These are phyloP conservation scores for Cynopterus sphinx DNA, from an alignment of 2,797 vertebrate genomes.

Conservation along the genomic window DNA sequence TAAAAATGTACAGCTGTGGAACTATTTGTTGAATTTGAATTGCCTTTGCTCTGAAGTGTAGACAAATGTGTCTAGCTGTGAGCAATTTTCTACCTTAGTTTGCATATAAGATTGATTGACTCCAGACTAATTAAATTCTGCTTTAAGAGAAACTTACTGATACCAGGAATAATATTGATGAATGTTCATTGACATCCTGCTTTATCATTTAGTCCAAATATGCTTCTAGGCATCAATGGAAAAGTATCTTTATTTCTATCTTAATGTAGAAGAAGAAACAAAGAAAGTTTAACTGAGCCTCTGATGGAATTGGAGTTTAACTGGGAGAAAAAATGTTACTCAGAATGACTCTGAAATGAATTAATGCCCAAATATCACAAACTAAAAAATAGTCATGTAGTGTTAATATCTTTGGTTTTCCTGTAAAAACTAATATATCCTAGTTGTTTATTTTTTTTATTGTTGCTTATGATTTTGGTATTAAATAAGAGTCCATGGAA, in stretches of 20 bases:
- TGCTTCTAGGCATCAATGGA: not conserved
- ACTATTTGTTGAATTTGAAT: not conserved
- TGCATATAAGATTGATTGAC: not conserved
- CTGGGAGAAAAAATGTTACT: not conserved
- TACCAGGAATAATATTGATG: not conserved
- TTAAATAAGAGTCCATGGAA: not conserved
- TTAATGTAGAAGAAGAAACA: not conserved
- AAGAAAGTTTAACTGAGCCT: not conserved
- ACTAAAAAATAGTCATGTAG: not conserved
- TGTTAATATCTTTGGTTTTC: not conserved
- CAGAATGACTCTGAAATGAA: not conserved
- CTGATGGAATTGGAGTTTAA: not conserved
- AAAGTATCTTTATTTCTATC: not conserved
- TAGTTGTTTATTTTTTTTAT: not conserved
- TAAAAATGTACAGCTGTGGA: not conserved
- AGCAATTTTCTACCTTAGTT: not conserved
- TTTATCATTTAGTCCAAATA: slow-evolving; percentile 30
- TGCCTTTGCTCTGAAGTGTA: not conserved
- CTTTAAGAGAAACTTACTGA: slow-evolving; percentile 1
- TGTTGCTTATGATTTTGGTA: not conserved
- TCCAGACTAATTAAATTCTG: not conserved
- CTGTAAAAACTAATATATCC: not conserved
- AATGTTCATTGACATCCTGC: not conserved
- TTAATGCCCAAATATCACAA: not conserved
- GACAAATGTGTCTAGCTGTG: not conserved